Evolutionary conservation across 1,140 invertebrate genomes (phyloP).

Genomic region (Bursaphelenchus mucronatus): DNA sequence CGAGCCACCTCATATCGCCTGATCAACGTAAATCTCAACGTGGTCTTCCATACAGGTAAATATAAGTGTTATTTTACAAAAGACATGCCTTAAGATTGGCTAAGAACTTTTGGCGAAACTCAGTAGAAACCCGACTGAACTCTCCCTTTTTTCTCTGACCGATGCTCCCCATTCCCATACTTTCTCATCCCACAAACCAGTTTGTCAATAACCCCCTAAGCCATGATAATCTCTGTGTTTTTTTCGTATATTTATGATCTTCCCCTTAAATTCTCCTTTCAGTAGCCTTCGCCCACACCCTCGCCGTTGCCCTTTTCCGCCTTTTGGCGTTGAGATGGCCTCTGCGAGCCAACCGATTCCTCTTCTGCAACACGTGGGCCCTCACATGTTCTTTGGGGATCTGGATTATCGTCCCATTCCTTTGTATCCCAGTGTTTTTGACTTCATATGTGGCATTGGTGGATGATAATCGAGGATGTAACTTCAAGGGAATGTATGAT

Average conservation of each 20-base stretch:
- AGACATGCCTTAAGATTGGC: too few species aligned
- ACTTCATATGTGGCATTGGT: conserved; percentile 25
- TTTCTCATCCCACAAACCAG: too few species aligned
- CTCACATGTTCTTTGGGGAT: conserved; percentile 23
- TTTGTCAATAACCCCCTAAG: too few species aligned
- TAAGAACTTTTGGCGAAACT: too few species aligned
- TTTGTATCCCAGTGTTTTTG: conserved; percentile 42
- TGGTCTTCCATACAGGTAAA: conserved; percentile 41
- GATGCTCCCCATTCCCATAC: too few species aligned
- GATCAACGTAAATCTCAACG: conserved; percentile 40
- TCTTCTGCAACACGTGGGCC: conserved; percentile 29
- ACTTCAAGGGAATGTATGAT: conserved; percentile 33
- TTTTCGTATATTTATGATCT: too few species aligned
- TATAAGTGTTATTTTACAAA: too few species aligned
- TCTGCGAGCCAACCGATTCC: conserved; percentile 36
- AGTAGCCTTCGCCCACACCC: conserved; percentile 41
- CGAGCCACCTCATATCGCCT: conserved; percentile 30
- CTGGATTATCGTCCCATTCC: conserved; percentile 38
- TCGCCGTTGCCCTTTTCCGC: conserved; percentile 39
- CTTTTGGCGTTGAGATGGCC: conserved; percentile 34
- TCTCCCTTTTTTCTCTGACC: too few species aligned
- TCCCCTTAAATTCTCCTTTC: neutral
- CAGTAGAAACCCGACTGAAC: too few species aligned
- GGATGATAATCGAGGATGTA: conserved; percentile 6
- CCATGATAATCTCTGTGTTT: too few species aligned